Conservation (phyloP, 2,888 invertebrate species). For the Luperina nickerlii region DNA sequence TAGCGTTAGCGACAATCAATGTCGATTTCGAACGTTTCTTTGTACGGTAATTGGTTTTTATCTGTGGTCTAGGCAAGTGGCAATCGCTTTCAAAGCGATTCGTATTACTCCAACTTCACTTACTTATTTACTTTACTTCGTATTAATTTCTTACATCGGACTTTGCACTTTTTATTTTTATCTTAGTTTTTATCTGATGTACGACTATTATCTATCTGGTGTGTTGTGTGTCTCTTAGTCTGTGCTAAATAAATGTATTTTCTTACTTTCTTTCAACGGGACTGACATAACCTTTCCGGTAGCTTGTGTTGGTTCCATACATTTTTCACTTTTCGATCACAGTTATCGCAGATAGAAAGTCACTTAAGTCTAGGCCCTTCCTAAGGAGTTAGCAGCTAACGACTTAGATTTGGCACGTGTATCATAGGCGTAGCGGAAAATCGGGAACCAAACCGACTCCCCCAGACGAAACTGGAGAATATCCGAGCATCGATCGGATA, state of each 20-base stretch:
- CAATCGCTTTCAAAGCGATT: not conserved
- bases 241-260: too few species aligned
- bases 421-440: slow-evolving; percentile 13
- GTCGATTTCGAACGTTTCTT: too few species aligned
- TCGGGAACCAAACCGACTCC: not conserved
- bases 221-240: too few species aligned
- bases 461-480: slow-evolving; percentile 28
- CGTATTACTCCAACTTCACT: not conserved
- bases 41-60: not conserved
- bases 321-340: not conserved
- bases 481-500: slow-evolving; percentile 57
- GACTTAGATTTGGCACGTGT: slow-evolving; percentile 28
- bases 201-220: too few species aligned
- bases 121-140: too few species aligned
- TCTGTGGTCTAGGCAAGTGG: not conserved
- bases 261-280: too few species aligned
- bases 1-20: too few species aligned
- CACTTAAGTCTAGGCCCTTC: not conserved
- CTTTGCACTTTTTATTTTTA: too few species aligned
- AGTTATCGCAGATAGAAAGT: not conserved
- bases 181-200: too few species aligned
- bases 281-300: not conserved
- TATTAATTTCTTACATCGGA: too few species aligned
- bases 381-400: not conserved
- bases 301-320: not conserved